Conservation (phyloP, 2,888 invertebrate species). For the Drosophila paranaensis region DNA sequence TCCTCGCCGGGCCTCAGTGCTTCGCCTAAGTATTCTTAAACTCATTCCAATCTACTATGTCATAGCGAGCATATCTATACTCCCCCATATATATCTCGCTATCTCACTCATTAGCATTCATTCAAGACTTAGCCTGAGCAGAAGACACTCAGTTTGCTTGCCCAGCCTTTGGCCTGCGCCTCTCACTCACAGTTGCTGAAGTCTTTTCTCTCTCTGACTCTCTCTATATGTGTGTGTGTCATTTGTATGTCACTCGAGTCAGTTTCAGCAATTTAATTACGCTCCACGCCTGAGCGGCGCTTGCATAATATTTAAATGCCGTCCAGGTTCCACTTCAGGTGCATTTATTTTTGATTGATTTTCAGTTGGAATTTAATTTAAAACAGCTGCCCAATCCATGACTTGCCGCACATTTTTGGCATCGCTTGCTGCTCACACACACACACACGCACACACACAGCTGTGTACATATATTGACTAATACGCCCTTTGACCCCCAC, state of each 20-base stretch:
- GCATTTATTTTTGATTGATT: constrained; percentile 53
- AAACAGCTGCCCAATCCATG: constrained; percentile 34
- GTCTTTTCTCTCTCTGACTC: too few relatives aligned
- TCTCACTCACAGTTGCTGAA: too few relatives aligned
- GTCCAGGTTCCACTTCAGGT: background rate
- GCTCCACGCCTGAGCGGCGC: constrained; percentile 14
- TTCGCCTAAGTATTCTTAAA: too few relatives aligned
- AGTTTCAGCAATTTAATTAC: constrained; percentile 35
- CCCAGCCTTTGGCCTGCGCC: too few relatives aligned
- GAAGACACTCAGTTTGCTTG: too few relatives aligned
- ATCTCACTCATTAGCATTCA: too few relatives aligned
- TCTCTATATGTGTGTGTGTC: too few relatives aligned
- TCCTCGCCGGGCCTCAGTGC: too few relatives aligned
- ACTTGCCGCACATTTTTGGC: constrained; percentile 56
- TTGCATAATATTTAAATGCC: constrained; percentile 40
- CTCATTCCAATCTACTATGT: too few relatives aligned
- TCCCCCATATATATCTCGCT: too few relatives aligned
- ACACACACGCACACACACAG: background rate
- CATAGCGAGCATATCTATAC: too few relatives aligned
- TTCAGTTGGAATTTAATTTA: constrained; percentile 64
- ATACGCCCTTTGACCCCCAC: constrained; percentile 26
- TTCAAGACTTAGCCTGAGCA: too few relatives aligned
- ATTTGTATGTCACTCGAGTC: background rate
- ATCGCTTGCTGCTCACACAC: constrained; percentile 34
- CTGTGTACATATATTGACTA: background rate